Conservation (phyloP, 2,797 vertebrate species). For the Aplochiton taeniatus region DNA sequence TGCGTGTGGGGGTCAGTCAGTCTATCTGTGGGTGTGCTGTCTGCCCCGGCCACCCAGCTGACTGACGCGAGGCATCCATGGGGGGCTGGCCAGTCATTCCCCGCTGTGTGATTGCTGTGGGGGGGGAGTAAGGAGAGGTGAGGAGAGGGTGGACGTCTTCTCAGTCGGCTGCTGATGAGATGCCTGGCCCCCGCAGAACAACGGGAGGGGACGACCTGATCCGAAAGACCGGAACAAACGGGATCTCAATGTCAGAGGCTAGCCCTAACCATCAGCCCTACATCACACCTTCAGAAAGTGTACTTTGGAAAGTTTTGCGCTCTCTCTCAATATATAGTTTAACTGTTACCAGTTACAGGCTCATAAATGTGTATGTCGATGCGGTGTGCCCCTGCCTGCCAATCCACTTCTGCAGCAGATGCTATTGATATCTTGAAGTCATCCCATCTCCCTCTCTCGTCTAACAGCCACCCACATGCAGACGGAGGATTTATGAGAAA, state of each 20-base stretch:
- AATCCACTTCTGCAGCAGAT: no score
- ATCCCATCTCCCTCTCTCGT: background rate
- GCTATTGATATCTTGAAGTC: no score
- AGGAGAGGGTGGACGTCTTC: background rate
- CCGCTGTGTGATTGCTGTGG: slow-evolving; percentile 5
- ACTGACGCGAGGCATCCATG: slow-evolving; percentile 33
- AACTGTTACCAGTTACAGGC: no score
- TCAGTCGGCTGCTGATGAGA: background rate
- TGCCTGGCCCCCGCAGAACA: no score
- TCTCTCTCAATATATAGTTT: no score
- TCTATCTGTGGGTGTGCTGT: background rate
- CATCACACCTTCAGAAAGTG: no score
- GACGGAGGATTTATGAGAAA: slow-evolving; percentile 5
- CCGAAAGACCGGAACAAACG: background rate
- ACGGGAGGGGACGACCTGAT: background rate
- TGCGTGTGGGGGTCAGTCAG: slow-evolving; percentile 21
- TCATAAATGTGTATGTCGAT: no score
- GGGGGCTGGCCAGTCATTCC: slow-evolving; percentile 29
- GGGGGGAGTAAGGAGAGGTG: background rate
- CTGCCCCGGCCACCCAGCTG: slow-evolving; percentile 9
- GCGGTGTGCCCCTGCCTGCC: no score
- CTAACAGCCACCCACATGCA: slow-evolving; percentile 9
- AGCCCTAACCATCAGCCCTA: no score
- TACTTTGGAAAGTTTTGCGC: no score
- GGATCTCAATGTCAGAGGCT: no score